These are phyloP conservation scores for Pluvialis apricaria DNA, from an alignment of 2,113 vertebrate genomes.

Conservation along the genomic window DNA sequence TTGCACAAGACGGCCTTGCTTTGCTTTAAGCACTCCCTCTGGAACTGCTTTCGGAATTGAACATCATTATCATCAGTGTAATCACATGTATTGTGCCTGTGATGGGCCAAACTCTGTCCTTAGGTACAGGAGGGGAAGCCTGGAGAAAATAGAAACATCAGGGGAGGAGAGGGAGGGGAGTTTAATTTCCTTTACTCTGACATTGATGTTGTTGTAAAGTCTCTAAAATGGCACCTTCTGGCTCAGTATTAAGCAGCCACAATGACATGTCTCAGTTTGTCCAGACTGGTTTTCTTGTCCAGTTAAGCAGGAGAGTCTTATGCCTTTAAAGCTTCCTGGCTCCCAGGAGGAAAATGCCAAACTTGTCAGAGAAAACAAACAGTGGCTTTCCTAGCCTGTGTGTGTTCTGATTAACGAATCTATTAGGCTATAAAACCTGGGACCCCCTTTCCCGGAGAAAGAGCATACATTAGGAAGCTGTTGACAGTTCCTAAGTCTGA, in stretches of 20 bases:
- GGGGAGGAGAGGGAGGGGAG: not conserved
- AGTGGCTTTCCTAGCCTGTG: slow-evolving; percentile 67
- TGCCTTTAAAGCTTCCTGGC: slow-evolving; percentile 46
- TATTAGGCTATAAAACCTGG: slow-evolving; percentile 62
- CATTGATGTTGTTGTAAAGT: slow-evolving; percentile 49
- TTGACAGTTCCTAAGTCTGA: slow-evolving; percentile 70
- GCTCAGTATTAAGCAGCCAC: slow-evolving; percentile 26
- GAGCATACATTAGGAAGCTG: slow-evolving; percentile 71
- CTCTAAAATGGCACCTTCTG: slow-evolving; percentile 51
- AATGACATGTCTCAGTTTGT: slow-evolving; percentile 57
- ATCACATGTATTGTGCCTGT: not conserved
- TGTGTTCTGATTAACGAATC: slow-evolving; percentile 68
- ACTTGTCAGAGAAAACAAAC: slow-evolving; percentile 74
- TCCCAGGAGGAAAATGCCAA: slow-evolving; percentile 63
- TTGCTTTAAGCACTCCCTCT: not conserved
- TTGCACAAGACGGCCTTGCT: not conserved
- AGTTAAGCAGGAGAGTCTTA: slow-evolving; percentile 53
- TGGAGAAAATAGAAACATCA: slow-evolving; percentile 6
- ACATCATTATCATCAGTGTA: not conserved
- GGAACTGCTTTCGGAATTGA: not conserved
- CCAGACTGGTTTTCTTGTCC: slow-evolving; percentile 68
- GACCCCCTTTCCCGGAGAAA: slow-evolving; percentile 56
- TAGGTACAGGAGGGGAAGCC: not conserved
- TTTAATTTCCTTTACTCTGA: slow-evolving; percentile 55
- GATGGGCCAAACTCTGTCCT: not conserved